Percentiles rank a stretch among this genome's conserved stretches.
phyloP scores from a whole-genome alignment of 2,113 vertebrate genomes.

The Takifugu bimaculatus region DNA sequence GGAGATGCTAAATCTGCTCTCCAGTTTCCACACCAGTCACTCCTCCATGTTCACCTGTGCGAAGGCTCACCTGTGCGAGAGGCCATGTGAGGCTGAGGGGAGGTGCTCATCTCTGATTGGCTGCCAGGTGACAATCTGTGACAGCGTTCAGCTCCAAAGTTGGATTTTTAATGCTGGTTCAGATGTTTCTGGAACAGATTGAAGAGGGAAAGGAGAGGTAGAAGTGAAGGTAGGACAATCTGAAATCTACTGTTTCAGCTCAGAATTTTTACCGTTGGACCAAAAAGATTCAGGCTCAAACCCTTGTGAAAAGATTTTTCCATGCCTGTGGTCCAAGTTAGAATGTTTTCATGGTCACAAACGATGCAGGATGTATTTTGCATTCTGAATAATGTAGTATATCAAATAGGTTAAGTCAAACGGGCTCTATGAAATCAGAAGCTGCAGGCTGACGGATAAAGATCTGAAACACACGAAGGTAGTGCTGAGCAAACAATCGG shows the following conservation, averaged over 20 bases:
- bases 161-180: slow-evolving; percentile 12
- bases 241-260: not conserved
- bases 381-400: no score
- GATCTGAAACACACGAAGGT: not conserved
- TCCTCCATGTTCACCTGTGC: not conserved
- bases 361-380: no score
- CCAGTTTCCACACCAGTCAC: no score
- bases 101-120: slow-evolving; percentile 23
- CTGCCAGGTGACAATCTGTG: slow-evolving; percentile 25
- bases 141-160: not conserved
- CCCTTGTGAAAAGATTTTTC: no score
- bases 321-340: no score
- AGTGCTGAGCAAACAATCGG: slow-evolving; percentile 21
- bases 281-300: no score
- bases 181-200: slow-evolving; percentile 4
- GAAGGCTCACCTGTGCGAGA: slow-evolving; percentile 18
- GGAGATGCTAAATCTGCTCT: no score
- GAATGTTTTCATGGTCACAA: no score
- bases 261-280: not conserved
- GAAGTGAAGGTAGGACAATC: slow-evolving; percentile 3
- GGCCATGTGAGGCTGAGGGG: slow-evolving; percentile 48
- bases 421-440: not conserved
- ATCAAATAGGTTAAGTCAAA: no score
- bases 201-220: slow-evolving; percentile 28
- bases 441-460: not conserved